Conservation (phyloP, 2,888 invertebrate genomes). For the Agrotis clavis region DNA sequence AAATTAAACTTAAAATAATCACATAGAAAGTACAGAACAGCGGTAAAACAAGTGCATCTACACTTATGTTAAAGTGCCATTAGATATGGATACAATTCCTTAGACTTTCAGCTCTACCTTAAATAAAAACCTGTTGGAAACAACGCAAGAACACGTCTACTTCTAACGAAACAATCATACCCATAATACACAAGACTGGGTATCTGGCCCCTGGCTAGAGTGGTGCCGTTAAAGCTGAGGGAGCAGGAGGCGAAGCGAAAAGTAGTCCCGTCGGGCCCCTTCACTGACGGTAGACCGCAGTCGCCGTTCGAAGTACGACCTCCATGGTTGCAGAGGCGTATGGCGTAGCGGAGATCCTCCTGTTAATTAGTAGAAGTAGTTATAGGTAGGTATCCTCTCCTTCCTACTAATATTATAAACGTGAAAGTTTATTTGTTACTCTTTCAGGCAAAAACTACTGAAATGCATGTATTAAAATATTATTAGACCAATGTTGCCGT, state of each 20-base stretch:
- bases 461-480: background rate
- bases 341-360: constrained; percentile 97
- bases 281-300: constrained; percentile 96
- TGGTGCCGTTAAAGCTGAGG: constrained; percentile 99
- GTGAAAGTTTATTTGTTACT: no score
- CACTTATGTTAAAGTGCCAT: no score
- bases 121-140: background rate
- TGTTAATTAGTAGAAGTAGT: constrained; percentile 71
- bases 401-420: no score
- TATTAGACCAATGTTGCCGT: background rate
- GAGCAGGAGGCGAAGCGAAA: constrained; percentile 98
- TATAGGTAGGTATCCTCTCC: background rate
- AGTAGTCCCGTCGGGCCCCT: constrained; percentile 97
- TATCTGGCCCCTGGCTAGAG: constrained; percentile 98
- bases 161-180: constrained; percentile 76
- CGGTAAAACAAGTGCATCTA: no score
- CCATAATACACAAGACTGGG: constrained; percentile 98
- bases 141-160: background rate
- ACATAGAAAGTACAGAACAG: no score
- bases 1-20: no score
- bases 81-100: no score
- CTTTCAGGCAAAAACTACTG: no score
- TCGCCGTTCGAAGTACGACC: constrained; percentile 98
- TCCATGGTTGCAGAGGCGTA: constrained; percentile 97
- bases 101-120: background rate